phyloP scores from a whole-genome alignment of 2,888 invertebrate genomes.

The Polymixis lichenea region DNA sequence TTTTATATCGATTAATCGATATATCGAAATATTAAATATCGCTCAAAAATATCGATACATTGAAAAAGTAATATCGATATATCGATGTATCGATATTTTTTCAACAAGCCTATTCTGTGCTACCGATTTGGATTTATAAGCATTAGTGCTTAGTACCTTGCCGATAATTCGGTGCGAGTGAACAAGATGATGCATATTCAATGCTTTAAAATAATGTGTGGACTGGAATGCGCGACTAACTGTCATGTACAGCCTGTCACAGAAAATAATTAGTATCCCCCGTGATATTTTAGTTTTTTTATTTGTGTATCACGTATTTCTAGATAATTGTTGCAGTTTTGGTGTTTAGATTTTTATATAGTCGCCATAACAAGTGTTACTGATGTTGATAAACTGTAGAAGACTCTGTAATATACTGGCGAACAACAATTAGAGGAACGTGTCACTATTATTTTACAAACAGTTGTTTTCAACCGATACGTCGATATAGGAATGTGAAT shows the following conservation, averaged over 20 bases:
- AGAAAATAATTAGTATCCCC: slow-evolving; percentile 80
- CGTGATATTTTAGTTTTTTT: slow-evolving; percentile 88
- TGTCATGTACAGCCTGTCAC: slow-evolving; percentile 71
- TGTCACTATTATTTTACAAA: slow-evolving; percentile 86
- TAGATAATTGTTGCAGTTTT: slow-evolving; percentile 80
- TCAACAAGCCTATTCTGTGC: no score
- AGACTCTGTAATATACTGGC: slow-evolving; percentile 74
- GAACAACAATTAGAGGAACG: slow-evolving; percentile 83
- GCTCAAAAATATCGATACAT: no score
- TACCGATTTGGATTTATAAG: slow-evolving; percentile 16
- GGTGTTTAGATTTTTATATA: slow-evolving; percentile 81
- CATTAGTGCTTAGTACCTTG: slow-evolving; percentile 33
- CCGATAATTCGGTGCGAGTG: slow-evolving; percentile 4
- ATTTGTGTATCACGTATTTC: slow-evolving; percentile 86
- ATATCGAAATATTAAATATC: no score
- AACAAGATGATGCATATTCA: slow-evolving; percentile 32
- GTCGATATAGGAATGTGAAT: slow-evolving; percentile 86
- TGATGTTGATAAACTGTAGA: slow-evolving; percentile 79
- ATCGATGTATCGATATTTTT: no score
- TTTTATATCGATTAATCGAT: no score
- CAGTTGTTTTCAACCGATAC: slow-evolving; percentile 85
- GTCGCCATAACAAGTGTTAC: slow-evolving; percentile 73
- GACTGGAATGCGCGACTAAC: slow-evolving; percentile 54
- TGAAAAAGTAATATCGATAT: no score
- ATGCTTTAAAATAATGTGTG: slow-evolving; percentile 35